phyloP scores from a whole-genome alignment of 2,113 vertebrate genomes.

The Noturus placidus region DNA sequence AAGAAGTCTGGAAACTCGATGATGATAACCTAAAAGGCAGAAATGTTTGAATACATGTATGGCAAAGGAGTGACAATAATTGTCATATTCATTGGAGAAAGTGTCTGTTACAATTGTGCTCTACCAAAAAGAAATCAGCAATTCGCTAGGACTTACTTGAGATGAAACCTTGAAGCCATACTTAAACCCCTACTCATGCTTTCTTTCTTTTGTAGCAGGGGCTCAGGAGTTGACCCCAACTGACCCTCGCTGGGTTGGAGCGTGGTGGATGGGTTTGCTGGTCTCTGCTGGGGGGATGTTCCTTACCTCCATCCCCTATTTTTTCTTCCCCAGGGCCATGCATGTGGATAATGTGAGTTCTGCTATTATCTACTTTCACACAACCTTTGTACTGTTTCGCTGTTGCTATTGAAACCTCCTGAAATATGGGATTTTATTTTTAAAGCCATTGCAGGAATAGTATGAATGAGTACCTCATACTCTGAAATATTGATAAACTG shows the following conservation, averaged over 20 bases:
- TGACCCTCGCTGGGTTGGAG: conserved; percentile 93
- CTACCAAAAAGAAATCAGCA: not conserved
- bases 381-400: not conserved
- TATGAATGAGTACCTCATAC: not conserved
- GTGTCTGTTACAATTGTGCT: not conserved
- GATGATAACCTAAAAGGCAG: not conserved
- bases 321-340: conserved; percentile 86
- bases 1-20: not conserved
- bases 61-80: not conserved
- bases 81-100: not conserved
- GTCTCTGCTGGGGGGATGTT: conserved; percentile 78
- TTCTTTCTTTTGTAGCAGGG: conserved; percentile 41
- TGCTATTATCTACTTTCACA: not conserved
- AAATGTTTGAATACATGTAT: not conserved
- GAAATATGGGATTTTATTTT: not conserved
- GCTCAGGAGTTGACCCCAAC: conserved; percentile 68
- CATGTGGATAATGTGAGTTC: conserved; percentile 59
- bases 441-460: not conserved
- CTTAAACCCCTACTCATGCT: not conserved
- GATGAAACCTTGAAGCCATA: not conserved
- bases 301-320: conserved; percentile 88
- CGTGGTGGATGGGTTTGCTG: conserved; percentile 96
- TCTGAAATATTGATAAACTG: not conserved
- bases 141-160: not conserved
- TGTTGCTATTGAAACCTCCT: not conserved